These are phyloP conservation scores for Doris montereyensis DNA, from an alignment of 2,888 invertebrate species.

Conservation along the genomic window DNA sequence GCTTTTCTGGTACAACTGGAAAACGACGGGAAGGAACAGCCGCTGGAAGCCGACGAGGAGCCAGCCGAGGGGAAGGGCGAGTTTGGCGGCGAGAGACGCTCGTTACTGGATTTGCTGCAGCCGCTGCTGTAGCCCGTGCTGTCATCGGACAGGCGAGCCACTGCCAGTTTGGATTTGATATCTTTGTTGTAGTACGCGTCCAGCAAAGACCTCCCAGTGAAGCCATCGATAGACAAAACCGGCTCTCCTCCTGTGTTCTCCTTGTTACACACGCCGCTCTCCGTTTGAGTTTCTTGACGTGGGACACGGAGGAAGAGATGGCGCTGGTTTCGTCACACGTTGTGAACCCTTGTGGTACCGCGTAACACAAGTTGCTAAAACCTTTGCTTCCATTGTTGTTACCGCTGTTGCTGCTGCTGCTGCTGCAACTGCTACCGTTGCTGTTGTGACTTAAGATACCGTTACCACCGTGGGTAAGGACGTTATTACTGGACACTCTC, in stretches of 20 bases:
- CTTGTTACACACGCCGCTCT: constrained; percentile 25
- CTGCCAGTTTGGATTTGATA: constrained; percentile 32
- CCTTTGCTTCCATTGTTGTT: neutral
- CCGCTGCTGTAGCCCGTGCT: constrained; percentile 40
- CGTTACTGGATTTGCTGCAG: constrained; percentile 40
- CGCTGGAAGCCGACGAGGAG: constrained; percentile 36
- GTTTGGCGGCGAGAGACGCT: constrained; percentile 32
- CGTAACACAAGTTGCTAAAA: neutral
- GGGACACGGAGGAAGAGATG: neutral
- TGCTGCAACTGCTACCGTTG: neutral
- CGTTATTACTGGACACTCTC: neutral
- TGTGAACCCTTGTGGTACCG: neutral
- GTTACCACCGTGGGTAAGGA: neutral
- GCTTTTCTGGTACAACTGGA: neutral
- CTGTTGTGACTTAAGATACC: neutral
- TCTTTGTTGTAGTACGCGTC: constrained; percentile 41
- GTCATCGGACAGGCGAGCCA: constrained; percentile 39
- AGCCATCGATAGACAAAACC: constrained; percentile 31
- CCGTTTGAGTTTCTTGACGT: constrained; percentile 16
- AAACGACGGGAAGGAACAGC: too few relatives aligned
- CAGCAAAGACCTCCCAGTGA: constrained; percentile 29
- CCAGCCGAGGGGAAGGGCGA: constrained; percentile 34
- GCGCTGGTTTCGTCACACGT: neutral
- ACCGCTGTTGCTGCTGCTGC: neutral
- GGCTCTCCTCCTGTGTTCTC: constrained; percentile 22